Base-by-base conservation (phyloP, 2,113 vertebrate species). In the Burhinus oedicnemus region DNA sequence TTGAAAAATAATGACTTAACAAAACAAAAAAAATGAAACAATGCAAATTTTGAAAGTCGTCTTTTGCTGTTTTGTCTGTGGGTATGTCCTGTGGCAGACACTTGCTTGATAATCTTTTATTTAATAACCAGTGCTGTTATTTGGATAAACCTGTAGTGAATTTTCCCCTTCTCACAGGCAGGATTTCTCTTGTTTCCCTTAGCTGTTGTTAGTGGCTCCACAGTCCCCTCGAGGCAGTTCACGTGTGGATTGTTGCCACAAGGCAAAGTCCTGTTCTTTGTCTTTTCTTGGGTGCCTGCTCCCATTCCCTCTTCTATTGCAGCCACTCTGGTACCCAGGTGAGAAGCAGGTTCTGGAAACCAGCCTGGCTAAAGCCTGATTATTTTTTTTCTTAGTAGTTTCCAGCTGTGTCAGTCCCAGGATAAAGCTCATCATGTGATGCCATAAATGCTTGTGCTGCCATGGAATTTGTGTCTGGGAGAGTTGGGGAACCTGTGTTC, bases 341-440 rank as follows among this genome's bases (percentile, higher is more conserved):
- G 29, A 58, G 44, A 25, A 62, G 54, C 42, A 62, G 14, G 42
- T 40, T 76, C 38, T 60, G 49, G 38, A 90, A 90, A 47, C 11
- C 44, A 81, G 49, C 4, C 44, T 77, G 57, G 20, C 23, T 90
- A 81, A 85, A 81, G 62, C 19, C 34, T 32, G 11, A 8, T 29
- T 34, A 2, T 36, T 60, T 71, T 65, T 51, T 68, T 72, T 16
- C 12, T 75, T 49, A 27, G 57, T 40, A 19, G 20, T 62, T 85
- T 75, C 57, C 10, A 30, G 23, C n/a, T 69, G n/a, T 13, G 25
- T 89, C 2, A 0, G 8, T 66, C 45, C 61, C 18, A 54, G 36
- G 29, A 27, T 57, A 54, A 60, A n/a, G 38, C 29, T 26, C 38
- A 23, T 52, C 29, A 18, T 0, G 0, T 1, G 1, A 34, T 58